A percentile compares a stretch with the other conserved stretches of the same genome.
phyloP scores from a whole-genome alignment of 2,797 vertebrate genomes.

The Brachymystax lenok region DNA sequence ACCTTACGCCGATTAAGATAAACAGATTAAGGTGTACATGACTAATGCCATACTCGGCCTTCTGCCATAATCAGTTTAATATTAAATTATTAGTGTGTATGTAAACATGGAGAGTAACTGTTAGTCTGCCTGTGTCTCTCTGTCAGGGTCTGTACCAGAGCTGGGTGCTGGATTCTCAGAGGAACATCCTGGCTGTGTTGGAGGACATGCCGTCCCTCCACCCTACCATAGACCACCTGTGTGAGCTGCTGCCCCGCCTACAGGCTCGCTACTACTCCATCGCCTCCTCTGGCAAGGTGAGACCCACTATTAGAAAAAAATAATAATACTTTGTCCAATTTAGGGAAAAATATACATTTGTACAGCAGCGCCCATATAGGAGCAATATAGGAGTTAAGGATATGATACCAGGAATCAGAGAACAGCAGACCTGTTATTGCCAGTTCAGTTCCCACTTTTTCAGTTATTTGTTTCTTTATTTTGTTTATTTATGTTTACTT shows the following conservation, averaged over 20 bases:
- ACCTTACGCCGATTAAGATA: too few species aligned
- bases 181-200: constrained; percentile 85
- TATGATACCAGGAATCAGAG: background rate
- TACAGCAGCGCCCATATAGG: background rate
- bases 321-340: background rate
- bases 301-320: background rate
- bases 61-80: too few species aligned
- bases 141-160: constrained; percentile 79
- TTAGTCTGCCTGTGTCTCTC: background rate
- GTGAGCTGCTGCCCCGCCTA: constrained; percentile 83
- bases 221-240: constrained; percentile 84
- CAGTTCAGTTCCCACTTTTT: background rate
- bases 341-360: background rate
- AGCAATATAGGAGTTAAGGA: background rate
- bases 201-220: constrained; percentile 81
- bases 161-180: constrained; percentile 83
- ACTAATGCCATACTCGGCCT: too few species aligned
- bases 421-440: background rate
- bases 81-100: too few species aligned
- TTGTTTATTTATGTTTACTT: background rate
- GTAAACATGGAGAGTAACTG: background rate
- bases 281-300: constrained; percentile 85
- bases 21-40: too few species aligned
- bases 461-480: background rate
- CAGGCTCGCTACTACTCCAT: constrained; percentile 89